Percentiles rank a stretch among this genome's conserved stretches.
These are phyloP conservation scores for Dromius quadrimaculatus DNA, from an alignment of 2,888 invertebrate genomes.

Conservation along the genomic window DNA sequence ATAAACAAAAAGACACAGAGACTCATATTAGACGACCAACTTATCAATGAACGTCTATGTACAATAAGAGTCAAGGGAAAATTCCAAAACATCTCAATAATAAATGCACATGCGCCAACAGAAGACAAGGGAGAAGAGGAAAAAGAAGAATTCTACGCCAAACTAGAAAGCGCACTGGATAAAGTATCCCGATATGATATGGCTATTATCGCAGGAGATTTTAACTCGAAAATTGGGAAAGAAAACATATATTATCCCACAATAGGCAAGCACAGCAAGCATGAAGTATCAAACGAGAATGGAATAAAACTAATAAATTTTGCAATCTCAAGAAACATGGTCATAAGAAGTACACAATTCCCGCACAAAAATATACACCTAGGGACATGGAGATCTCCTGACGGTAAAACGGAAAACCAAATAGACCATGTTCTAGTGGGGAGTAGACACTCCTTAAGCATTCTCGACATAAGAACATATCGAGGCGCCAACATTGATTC, in stretches of 20 bases:
- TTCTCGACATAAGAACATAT: constrained; percentile 39
- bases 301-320: constrained; percentile 43
- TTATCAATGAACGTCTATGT: background rate
- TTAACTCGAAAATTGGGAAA: constrained; percentile 50
- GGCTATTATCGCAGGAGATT: constrained; percentile 49
- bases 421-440: constrained; percentile 45
- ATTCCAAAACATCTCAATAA: constrained; percentile 16
- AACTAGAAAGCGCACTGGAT: constrained; percentile 39
- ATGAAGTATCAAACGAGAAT: constrained; percentile 40
- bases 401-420: constrained; percentile 39
- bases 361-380: constrained; percentile 28
- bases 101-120: constrained; percentile 53
- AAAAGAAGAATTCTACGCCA: constrained; percentile 49
- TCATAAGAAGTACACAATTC: too few species aligned
- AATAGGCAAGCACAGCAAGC: constrained; percentile 45
- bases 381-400: constrained; percentile 31
- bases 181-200: constrained; percentile 39
- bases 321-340: constrained; percentile 28
- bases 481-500: constrained; percentile 46
- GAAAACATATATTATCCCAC: constrained; percentile 36
- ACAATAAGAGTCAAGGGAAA: background rate
- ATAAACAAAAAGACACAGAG: background rate
- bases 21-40: background rate
- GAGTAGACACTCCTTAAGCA: constrained; percentile 15
- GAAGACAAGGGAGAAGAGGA: constrained; percentile 47